phyloP scores from a whole-genome alignment of 2,113 vertebrate species.

The Boleophthalmus pectinirostris region DNA sequence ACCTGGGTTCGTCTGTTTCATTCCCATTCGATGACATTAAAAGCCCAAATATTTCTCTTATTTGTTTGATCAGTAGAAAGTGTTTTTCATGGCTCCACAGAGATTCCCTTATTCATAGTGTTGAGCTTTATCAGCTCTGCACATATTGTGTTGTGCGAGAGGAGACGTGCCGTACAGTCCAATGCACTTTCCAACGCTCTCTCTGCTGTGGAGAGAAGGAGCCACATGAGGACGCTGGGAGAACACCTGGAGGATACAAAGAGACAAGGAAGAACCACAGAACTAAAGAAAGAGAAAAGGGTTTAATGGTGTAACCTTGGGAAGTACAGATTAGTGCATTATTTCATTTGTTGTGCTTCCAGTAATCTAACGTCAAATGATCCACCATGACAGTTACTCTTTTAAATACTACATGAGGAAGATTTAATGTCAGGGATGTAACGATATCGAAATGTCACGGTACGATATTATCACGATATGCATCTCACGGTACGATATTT shows the following conservation, averaged over 20 bases:
- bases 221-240: slow-evolving; percentile 19
- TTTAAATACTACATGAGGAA: too few species aligned
- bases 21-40: too few species aligned
- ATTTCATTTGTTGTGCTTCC: too few species aligned
- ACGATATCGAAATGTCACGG: too few species aligned
- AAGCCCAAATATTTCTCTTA: too few species aligned
- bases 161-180: slow-evolving; percentile 19
- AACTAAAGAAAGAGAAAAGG: slow-evolving; percentile 1
- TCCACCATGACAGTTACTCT: too few species aligned
- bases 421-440: too few species aligned
- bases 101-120: slow-evolving; percentile 35
- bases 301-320: not conserved
- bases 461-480: too few species aligned
- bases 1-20: too few species aligned
- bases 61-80: not conserved
- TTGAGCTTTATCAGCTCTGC: slow-evolving; percentile 40
- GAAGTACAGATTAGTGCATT: too few species aligned
- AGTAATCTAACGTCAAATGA: too few species aligned
- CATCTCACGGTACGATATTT: too few species aligned
- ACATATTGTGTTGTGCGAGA: slow-evolving; percentile 48
- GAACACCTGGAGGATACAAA: not conserved
- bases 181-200: not conserved
- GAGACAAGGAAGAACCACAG: not conserved
- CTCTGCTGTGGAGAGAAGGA: slow-evolving; percentile 9
- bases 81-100: slow-evolving; percentile 31